phyloP scores from a whole-genome alignment of 2,113 vertebrate species.

The Gallinago media region DNA sequence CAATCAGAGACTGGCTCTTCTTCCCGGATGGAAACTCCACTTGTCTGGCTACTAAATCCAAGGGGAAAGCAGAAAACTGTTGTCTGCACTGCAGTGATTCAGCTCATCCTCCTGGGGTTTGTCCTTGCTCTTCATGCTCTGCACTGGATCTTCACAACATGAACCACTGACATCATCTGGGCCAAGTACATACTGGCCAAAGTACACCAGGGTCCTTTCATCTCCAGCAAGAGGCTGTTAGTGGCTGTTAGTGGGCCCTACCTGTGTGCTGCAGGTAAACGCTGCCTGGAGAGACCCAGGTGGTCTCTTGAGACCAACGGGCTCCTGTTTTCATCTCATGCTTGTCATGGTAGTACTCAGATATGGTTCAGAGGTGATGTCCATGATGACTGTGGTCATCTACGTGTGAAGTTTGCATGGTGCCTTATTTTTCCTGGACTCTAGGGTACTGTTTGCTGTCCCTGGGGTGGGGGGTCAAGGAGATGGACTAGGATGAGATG shows the following conservation, averaged over 20 bases:
- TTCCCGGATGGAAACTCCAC: neutral
- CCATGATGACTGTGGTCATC: fast-evolving
- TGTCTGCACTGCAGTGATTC: neutral
- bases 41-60: fast-evolving
- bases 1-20: neutral
- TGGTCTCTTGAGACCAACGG: neutral
- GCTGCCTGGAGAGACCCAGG: neutral
- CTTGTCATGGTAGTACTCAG: too few species aligned
- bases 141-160: fast-evolving
- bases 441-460: neutral
- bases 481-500: neutral
- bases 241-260: neutral
- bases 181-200: fast-evolving
- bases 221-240: fast-evolving
- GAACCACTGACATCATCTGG: neutral
- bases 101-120: neutral
- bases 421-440: neutral
- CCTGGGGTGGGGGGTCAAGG: neutral
- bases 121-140: neutral
- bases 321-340: fast-evolving
- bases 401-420: fast-evolving
- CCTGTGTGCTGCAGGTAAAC: fast-evolving
- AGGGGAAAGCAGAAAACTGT: neutral
- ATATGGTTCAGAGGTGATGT: neutral
- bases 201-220: fast-evolving